Evolutionary conservation across 2,113 vertebrate genomes (phyloP).

Genomic region (Leptodactylus fuscus): DNA sequence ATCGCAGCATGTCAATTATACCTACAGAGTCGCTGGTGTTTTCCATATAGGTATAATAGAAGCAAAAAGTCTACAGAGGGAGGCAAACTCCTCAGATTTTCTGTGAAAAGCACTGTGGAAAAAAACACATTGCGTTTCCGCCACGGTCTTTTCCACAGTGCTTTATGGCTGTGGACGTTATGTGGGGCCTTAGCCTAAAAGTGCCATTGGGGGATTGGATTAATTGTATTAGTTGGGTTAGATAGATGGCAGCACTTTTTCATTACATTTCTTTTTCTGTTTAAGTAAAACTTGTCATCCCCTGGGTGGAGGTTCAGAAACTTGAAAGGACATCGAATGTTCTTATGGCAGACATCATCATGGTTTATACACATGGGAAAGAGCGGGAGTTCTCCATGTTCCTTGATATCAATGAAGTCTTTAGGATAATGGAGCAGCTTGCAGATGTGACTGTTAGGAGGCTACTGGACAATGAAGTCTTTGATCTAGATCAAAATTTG

Average conservation of each 20-base stretch:
- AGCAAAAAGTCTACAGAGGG: too few relatives aligned
- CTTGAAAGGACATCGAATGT: conserved; percentile 89
- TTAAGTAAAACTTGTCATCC: conserved; percentile 89
- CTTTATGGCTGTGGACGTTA: too few relatives aligned
- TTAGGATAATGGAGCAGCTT: conserved; percentile 90
- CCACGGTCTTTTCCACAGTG: too few relatives aligned
- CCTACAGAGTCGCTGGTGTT: too few relatives aligned
- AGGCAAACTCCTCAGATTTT: too few relatives aligned
- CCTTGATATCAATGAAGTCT: conserved; percentile 85
- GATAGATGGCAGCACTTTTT: background rate
- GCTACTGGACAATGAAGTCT: conserved; percentile 89
- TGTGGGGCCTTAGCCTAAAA: too few relatives aligned
- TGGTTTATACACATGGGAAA: conserved; percentile 81
- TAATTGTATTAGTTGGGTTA: background rate
- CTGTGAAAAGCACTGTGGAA: too few relatives aligned
- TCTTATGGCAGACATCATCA: conserved; percentile 87
- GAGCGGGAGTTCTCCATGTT: conserved; percentile 96
- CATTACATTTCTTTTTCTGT: conserved; percentile 30
- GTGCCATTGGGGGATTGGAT: too few relatives aligned
- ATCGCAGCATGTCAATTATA: too few relatives aligned
- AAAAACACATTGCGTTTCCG: too few relatives aligned
- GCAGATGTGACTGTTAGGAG: conserved; percentile 91
- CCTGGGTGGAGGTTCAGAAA: conserved; percentile 92
- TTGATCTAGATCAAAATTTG: conserved; percentile 87
- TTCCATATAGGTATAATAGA: too few relatives aligned